These are phyloP conservation scores for Dicentrarchus labrax DNA, from an alignment of 2,113 vertebrate genomes.

Conservation along the genomic window DNA sequence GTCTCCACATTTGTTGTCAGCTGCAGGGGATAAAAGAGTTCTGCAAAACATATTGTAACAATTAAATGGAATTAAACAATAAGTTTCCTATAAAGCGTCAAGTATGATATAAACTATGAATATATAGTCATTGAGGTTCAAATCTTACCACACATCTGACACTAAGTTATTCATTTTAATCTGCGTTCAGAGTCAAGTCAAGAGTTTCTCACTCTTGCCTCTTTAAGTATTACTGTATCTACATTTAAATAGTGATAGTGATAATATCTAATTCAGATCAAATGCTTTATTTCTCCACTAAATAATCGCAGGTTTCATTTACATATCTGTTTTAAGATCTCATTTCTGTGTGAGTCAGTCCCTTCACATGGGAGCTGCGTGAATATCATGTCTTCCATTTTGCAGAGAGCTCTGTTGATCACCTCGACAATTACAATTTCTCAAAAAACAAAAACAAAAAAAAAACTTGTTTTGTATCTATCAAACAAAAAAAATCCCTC, in stretches of 20 bases:
- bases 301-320: not conserved
- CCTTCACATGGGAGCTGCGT: not conserved
- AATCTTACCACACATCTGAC: not conserved
- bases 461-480: constrained; percentile 61
- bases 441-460: constrained; percentile 26
- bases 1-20: constrained; percentile 16
- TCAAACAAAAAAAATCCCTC: constrained; percentile 63
- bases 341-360: not conserved
- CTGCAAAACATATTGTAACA: constrained; percentile 42
- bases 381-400: not conserved
- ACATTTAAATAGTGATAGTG: not conserved
- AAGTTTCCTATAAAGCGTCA: not conserved
- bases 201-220: not conserved
- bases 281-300: not conserved
- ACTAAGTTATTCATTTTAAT: not conserved
- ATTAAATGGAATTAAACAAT: constrained; percentile 27
- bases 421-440: not conserved
- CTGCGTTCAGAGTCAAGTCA: not conserved
- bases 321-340: not conserved
- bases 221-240: not conserved
- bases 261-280: not conserved
- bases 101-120: not conserved
- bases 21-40: not conserved
- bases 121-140: not conserved
- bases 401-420: not conserved